These are phyloP conservation scores for Drosophila guanche DNA, from an alignment of 1,140 invertebrate species.

Conservation along the genomic window DNA sequence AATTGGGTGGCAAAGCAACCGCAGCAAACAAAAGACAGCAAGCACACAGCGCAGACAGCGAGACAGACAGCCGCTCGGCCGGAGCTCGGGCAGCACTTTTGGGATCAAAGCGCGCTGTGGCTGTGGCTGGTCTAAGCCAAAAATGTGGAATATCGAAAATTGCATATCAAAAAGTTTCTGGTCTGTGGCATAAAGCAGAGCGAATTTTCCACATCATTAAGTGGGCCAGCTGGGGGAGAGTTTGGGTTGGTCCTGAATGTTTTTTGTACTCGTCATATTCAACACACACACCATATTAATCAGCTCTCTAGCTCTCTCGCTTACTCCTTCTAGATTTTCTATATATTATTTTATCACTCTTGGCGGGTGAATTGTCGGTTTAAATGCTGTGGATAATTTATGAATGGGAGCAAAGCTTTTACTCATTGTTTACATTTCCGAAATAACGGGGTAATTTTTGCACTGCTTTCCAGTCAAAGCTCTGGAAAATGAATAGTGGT, in stretches of 20 bases:
- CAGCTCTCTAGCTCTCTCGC: constrained; percentile 25
- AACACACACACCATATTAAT: constrained; percentile 71
- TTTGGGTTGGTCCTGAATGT: constrained; percentile 4
- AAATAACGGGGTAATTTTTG: constrained; percentile 36
- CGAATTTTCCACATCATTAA: constrained; percentile 77
- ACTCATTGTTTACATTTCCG: constrained; percentile 44
- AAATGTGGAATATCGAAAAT: constrained; percentile 31
- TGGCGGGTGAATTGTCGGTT: constrained; percentile 1
- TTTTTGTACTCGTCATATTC: constrained; percentile 41
- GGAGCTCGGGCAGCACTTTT: constrained; percentile 16
- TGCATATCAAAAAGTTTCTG: constrained; percentile 43
- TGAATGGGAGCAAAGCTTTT: constrained; percentile 58
- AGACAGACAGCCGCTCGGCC: neutral
- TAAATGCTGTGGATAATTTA: constrained; percentile 35
- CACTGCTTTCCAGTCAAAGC: constrained; percentile 47
- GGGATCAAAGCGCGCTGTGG: constrained; percentile 21
- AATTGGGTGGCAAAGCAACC: constrained; percentile 55
- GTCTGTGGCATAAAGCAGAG: constrained; percentile 24
- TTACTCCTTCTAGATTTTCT: neutral
- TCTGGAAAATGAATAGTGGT: constrained; percentile 45
- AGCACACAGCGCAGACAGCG: constrained; percentile 5
- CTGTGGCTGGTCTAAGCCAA: neutral
- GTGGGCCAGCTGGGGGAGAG: constrained; percentile 45
- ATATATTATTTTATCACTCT: constrained; percentile 1
- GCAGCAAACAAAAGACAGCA: constrained; percentile 42